Base-by-base conservation (phyloP, 2,888 invertebrate genomes). In the Phengaris arion region DNA sequence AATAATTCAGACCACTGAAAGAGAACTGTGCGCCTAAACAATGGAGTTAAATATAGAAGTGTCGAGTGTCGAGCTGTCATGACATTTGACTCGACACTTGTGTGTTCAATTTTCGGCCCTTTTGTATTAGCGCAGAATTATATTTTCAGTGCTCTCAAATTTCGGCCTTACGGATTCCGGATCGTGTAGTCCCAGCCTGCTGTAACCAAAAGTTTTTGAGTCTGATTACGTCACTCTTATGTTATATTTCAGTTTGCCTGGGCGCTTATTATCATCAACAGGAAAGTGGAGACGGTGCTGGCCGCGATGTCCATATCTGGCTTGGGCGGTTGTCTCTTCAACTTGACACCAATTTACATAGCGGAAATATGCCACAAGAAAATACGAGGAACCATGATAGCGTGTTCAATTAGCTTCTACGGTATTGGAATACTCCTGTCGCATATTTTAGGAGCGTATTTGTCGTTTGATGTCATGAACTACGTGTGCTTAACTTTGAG, bases 271-370 rank as follows among this genome's bases (percentile, higher is more conserved):
- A 79, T 83, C 0, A 54, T 79, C 0, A 82, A 81, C 52, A 83
- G 78, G 7, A 79, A 80, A n/a, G 88, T 89, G 0, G 89, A 88
- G 76, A 81, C 86, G 0, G 76, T 88, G 0, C 79, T 90, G 0
- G 51, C 80, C 0, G 83, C 90, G 0, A 77, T 87, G n/a, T 85
- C 88, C 22, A 72, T 90, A 52, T 83, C 86, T 0, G 91, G 91
- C 0, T 68, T 88, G 0, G 85, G 87, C 1, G 85, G 85, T 0
- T 80, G 85, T 0, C 79, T 84, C 0, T 84, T 86, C 76, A 77
- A 88, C 2, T 81, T 87, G 5, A 83, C 84, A 0, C 85, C 87
- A 0, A 78, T 82, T 4, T 82, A 76, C 75, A 74, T 82, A n/a
- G 77, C 80, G 10, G 82, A 82, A 35, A 75, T 81, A 55, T 81